Evolutionary conservation across 2,797 vertebrate genomes (phyloP).

Genomic region (Bradypodion pumilum): DNA sequence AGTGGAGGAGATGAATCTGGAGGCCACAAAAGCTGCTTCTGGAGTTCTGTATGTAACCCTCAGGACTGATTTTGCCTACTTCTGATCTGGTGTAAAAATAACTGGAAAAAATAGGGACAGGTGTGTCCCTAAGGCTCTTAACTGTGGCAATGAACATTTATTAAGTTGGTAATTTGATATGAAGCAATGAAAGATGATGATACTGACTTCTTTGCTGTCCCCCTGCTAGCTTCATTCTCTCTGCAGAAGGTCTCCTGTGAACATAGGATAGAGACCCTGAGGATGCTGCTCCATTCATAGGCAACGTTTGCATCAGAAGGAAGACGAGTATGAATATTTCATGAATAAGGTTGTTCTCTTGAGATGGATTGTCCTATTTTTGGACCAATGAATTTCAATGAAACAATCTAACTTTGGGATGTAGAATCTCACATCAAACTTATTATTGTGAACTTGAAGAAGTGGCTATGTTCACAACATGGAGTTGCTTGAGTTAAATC

Average conservation of each 20-base stretch:
- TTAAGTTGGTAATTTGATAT: neutral
- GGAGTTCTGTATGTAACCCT: no score
- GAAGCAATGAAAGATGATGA: neutral
- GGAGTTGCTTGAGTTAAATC: neutral
- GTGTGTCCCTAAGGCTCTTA: neutral
- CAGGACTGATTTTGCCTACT: no score
- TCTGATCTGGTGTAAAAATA: neutral
- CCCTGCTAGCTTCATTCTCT: neutral
- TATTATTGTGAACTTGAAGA: neutral
- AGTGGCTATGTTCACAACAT: neutral
- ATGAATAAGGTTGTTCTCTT: conserved; percentile 7
- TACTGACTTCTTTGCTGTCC: neutral
- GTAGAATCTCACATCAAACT: conserved; percentile 6
- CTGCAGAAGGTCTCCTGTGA: neutral
- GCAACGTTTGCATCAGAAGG: neutral
- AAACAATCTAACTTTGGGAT: neutral
- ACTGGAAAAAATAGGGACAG: neutral
- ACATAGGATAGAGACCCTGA: conserved; percentile 13
- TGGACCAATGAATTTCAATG: conserved; percentile 8
- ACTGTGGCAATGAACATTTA: neutral
- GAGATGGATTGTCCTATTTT: conserved; percentile 32
- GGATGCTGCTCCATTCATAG: conserved; percentile 11
- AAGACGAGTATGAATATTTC: conserved; percentile 22
- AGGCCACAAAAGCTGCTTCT: no score
- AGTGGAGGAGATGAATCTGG: no score